Percentiles rank a stretch among this genome's conserved stretches.
Conservation (phyloP, 2,113 vertebrate genomes). For the Gymnocephalus cernua region DNA sequence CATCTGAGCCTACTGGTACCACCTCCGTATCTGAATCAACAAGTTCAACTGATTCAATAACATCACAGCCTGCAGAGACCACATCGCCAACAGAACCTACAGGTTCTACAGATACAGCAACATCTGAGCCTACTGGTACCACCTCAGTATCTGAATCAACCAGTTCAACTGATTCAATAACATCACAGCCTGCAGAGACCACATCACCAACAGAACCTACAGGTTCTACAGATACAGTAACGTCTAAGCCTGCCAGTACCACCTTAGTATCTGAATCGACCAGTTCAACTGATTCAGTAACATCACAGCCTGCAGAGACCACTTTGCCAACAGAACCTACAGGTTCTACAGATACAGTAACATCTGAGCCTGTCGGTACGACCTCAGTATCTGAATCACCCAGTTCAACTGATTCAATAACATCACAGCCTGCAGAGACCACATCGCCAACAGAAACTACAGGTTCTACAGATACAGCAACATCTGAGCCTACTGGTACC, state of each 20-base stretch:
- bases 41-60: not conserved
- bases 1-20: no score
- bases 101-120: not conserved
- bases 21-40: no score
- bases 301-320: no score
- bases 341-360: not conserved
- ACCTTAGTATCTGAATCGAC: not conserved
- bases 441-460: accelerated
- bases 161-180: not conserved
- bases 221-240: no score
- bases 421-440: not conserved
- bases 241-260: no score
- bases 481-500: not conserved
- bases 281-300: not conserved
- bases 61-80: not conserved
- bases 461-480: not conserved
- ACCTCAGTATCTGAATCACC: not conserved
- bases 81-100: not conserved
- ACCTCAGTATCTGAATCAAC: not conserved
- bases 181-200: no score
- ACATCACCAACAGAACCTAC: not conserved
- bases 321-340: accelerated
- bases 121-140: not conserved
- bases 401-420: accelerated
- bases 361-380: not conserved